Base-by-base conservation (phyloP, 2,113 vertebrate species). In the Tonatia bakeri region DNA sequence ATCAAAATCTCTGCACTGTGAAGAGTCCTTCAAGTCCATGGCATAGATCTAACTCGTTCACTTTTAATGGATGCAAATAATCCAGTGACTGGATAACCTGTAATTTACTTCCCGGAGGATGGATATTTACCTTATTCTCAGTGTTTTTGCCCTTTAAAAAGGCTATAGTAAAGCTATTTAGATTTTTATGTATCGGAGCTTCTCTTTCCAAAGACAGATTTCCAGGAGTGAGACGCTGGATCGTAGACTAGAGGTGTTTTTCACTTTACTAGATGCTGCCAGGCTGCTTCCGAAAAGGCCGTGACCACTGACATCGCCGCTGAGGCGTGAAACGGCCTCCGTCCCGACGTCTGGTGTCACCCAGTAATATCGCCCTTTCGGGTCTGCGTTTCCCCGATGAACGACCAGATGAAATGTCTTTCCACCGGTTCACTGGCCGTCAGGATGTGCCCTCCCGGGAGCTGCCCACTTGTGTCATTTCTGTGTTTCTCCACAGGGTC, bases 191-290 rank as follows among this genome's bases (percentile, higher is more conserved):
- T 31, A 67, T 52, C 36, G 24, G 11, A 77, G 54, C 22, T 79
- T 93, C 67, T 90, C 76, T 76, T 64, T 89, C 54, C 72, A 92
- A 31, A 87, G 75, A 72, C 0, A 89, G 36, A 84, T 47, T 85
- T 77, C 59, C 75, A 77, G 85, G 45, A 84, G 28, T 82, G 75
- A 94, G 80, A 64, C 0, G 85, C 0, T 94, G 81, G 36, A 79
- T 90, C 80, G 87, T 0, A 87, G 17, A 45, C 45, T 33, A 69
- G 11, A 81, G 40, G 40, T 47, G 89, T 73, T 95, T 89, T 96
- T 94, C 92, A 95, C 75, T 90, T 96, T 87, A 94, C 87, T 26
- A 83, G 92, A 40, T 50, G 94, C n/a, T 64, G 79, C 54, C 65
- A 93, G 73, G 31, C 13, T 90, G 79, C 43, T 85, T 93, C 91